phyloP scores from a whole-genome alignment of 1,140 invertebrate genomes.

The Rhagoletis zephyria region DNA sequence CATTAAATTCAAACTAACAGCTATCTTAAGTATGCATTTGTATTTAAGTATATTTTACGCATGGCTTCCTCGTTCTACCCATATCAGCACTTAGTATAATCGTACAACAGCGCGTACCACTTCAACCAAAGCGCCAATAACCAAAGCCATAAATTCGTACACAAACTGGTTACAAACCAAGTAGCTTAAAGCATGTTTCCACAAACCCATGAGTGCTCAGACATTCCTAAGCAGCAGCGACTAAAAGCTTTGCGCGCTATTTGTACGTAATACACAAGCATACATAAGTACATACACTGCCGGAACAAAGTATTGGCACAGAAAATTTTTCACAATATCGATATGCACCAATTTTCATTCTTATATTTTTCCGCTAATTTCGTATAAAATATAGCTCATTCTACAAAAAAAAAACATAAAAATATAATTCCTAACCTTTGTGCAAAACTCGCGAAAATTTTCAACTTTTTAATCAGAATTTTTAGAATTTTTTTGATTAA shows the following conservation, averaged over 20 bases:
- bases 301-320: too few relatives aligned
- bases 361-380: too few relatives aligned
- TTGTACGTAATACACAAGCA: neutral
- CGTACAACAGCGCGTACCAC: neutral
- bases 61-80: neutral
- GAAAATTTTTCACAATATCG: too few relatives aligned
- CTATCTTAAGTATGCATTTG: neutral
- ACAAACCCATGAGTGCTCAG: neutral
- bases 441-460: too few relatives aligned
- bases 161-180: neutral
- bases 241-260: neutral
- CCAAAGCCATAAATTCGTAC: neutral
- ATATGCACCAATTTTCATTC: too few relatives aligned
- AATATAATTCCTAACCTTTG: too few relatives aligned
- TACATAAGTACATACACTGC: neutral
- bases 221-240: neutral
- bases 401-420: too few relatives aligned
- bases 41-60: neutral
- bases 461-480: too few relatives aligned
- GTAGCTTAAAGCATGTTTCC: neutral
- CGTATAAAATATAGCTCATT: too few relatives aligned
- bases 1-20: too few relatives aligned
- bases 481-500: too few relatives aligned
- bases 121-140: constrained; percentile 32
- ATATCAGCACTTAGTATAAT: neutral